These are phyloP conservation scores for Pelodiscus sinensis DNA, from an alignment of 2,113 vertebrate species.

Conservation along the genomic window DNA sequence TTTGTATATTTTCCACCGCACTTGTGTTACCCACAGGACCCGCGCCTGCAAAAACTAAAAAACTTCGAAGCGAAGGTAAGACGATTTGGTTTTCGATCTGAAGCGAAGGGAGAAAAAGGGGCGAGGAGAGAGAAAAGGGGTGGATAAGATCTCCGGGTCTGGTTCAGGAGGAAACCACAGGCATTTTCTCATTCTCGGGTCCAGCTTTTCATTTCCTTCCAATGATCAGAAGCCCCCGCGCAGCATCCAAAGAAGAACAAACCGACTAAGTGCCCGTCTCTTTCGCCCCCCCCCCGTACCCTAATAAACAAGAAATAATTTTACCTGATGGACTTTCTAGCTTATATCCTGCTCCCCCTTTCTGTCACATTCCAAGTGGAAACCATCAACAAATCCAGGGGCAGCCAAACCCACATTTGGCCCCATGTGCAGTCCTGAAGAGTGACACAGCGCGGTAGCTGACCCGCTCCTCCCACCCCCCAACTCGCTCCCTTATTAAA, in stretches of 20 bases:
- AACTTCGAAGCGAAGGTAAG: conserved; percentile 56
- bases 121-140: too few species aligned
- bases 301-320: conserved; percentile 3
- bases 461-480: neutral
- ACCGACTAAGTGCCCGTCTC: neutral
- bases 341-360: conserved; percentile 66
- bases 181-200: neutral
- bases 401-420: conserved; percentile 66
- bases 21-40: conserved; percentile 56
- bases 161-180: too few species aligned
- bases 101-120: too few species aligned
- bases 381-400: conserved; percentile 74
- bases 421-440: conserved; percentile 59
- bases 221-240: neutral
- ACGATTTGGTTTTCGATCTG: too few species aligned
- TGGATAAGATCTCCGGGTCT: too few species aligned
- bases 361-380: conserved; percentile 71
- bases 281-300: neutral
- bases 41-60: conserved; percentile 50
- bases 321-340: conserved; percentile 64
- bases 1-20: conserved; percentile 4
- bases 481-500: neutral
- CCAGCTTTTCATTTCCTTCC: neutral
- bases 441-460: conserved; percentile 34
- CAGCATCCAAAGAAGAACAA: neutral